A percentile compares a stretch with the other conserved stretches of the same genome.
phyloP scores from a whole-genome alignment of 2,797 vertebrate species.

The Miichthys miiuy region DNA sequence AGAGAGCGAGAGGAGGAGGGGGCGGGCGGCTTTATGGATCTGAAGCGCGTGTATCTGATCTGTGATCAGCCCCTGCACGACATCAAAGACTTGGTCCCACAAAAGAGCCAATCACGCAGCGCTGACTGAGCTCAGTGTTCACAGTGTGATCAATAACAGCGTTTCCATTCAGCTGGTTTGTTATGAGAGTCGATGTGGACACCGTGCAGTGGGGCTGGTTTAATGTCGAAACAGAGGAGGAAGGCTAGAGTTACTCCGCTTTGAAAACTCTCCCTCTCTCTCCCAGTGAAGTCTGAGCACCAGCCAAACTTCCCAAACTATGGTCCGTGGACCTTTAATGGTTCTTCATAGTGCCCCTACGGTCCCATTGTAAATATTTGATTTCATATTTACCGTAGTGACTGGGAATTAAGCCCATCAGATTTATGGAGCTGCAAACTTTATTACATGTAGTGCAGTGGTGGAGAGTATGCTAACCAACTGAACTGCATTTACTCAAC shows the following conservation, averaged over 20 bases:
- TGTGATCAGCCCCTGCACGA: conserved; percentile 56
- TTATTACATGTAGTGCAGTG: neutral
- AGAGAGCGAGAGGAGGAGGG: conserved; percentile 70
- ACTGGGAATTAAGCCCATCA: neutral
- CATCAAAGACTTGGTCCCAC: conserved; percentile 54
- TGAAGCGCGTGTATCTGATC: conserved; percentile 66
- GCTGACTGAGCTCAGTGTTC: conserved; percentile 5
- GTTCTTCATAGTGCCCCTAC: neutral
- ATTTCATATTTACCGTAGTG: neutral
- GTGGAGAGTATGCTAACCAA: neutral
- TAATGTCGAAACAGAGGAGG: conserved; percentile 15
- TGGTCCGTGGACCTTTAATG: conserved; percentile 3
- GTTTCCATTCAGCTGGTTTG: neutral
- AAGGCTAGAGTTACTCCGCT: conserved; percentile 16
- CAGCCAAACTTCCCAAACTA: neutral
- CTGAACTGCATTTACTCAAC: neutral
- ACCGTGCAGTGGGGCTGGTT: neutral
- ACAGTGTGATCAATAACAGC: conserved; percentile 14
- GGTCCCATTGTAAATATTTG: neutral
- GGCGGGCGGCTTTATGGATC: conserved; percentile 42
- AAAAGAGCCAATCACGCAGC: neutral
- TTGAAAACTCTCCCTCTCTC: too few relatives aligned
- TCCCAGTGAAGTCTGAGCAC: neutral
- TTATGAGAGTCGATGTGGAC: neutral
- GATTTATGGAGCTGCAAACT: neutral